Evolutionary conservation across 2,113 vertebrate genomes (phyloP).

Genomic region (Pavo muticus): DNA sequence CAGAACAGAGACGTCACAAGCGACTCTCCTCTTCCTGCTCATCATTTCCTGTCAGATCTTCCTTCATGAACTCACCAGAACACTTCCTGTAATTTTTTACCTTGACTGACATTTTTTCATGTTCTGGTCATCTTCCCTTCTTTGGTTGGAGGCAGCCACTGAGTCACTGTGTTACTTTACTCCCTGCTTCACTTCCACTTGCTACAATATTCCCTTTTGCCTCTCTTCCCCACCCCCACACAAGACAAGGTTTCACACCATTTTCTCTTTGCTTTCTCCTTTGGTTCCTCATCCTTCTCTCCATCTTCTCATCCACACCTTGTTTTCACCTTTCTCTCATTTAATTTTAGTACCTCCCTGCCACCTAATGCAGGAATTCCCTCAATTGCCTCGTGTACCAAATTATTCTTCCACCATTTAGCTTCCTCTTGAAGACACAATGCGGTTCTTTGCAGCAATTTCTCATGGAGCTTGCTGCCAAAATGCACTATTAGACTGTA

Average conservation of each 20-base stretch:
- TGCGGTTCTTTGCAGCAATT: accelerated
- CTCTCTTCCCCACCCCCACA: background rate
- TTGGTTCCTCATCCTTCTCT: background rate
- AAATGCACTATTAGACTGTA: background rate
- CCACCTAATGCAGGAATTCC: background rate
- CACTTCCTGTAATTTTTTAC: background rate
- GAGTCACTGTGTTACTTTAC: background rate
- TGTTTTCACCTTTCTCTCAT: background rate
- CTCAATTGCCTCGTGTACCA: background rate
- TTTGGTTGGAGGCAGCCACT: background rate
- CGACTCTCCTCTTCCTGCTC: background rate
- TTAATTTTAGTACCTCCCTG: background rate
- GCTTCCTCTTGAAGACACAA: background rate
- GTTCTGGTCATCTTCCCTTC: background rate
- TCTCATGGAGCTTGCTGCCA: background rate
- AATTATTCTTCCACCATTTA: background rate
- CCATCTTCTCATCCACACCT: background rate
- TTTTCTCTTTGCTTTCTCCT: background rate
- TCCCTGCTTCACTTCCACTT: background rate
- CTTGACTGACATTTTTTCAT: background rate
- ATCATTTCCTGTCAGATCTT: background rate
- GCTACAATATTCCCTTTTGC: background rate
- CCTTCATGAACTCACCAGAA: background rate
- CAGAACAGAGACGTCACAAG: background rate
- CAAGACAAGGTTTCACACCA: background rate